These are phyloP conservation scores for Seriola aureovittata DNA, from an alignment of 2,113 vertebrate species.

Conservation along the genomic window DNA sequence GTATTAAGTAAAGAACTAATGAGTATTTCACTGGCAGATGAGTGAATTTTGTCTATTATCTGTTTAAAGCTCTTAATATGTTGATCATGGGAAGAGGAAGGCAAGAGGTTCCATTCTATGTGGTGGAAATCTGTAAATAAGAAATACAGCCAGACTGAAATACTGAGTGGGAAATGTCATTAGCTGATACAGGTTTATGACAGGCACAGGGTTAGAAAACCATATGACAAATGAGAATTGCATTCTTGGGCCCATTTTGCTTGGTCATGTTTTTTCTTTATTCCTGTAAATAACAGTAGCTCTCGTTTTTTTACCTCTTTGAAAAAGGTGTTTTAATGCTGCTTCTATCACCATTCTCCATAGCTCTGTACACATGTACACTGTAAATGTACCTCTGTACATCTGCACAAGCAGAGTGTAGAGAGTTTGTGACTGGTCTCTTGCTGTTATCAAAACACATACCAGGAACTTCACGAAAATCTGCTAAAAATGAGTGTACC, in stretches of 20 bases:
- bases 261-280: background rate
- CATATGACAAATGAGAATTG: background rate
- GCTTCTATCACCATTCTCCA: background rate
- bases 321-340: background rate
- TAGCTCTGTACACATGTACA: no score
- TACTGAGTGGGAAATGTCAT: no score
- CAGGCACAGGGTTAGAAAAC: no score
- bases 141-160: no score
- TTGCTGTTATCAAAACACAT: no score
- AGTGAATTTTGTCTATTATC: background rate
- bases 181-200: no score
- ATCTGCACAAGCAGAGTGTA: no score
- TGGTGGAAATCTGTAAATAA: background rate
- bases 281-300: background rate
- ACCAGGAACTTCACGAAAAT: no score
- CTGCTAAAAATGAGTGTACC: no score
- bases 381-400: no score
- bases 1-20: background rate
- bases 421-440: no score
- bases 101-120: background rate
- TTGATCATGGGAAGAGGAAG: background rate
- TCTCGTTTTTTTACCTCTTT: background rate
- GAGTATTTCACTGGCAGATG: no score
- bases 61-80: background rate
- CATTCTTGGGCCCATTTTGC: background rate